phyloP scores from a whole-genome alignment of 2,113 vertebrate species.

The Daboia siamensis region DNA sequence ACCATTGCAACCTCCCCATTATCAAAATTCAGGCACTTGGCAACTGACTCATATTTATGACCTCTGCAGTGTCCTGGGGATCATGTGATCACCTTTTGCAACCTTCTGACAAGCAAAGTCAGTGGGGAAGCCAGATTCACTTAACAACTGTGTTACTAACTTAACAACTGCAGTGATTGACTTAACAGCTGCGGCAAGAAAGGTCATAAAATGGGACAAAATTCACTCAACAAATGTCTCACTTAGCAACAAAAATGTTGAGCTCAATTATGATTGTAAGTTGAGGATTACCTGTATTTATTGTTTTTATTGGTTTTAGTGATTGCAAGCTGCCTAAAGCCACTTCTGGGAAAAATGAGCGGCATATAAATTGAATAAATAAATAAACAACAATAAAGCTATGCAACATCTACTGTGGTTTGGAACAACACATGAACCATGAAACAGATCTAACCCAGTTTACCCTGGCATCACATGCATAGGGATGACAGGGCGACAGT shows the following conservation, averaged over 20 bases:
- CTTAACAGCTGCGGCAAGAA: too few species aligned
- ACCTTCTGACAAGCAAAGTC: too few species aligned
- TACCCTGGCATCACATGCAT: background rate
- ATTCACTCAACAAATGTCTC: too few species aligned
- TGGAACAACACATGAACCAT: background rate
- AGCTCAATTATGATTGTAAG: background rate
- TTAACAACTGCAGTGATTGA: too few species aligned
- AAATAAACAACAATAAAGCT: background rate
- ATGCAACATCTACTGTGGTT: background rate
- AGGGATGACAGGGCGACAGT: background rate
- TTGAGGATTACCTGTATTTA: background rate
- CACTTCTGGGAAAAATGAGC: background rate
- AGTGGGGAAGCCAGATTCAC: too few species aligned
- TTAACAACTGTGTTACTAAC: too few species aligned
- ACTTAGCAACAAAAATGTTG: background rate
- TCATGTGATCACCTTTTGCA: too few species aligned
- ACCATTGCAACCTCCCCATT: too few species aligned
- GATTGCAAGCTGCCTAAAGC: background rate
- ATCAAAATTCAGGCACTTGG: too few species aligned
- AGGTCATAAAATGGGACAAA: too few species aligned
- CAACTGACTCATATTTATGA: too few species aligned
- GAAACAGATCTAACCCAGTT: background rate
- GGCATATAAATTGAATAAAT: background rate
- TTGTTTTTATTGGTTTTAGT: background rate
- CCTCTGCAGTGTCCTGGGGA: too few species aligned